Percentiles rank a stretch among this genome's conserved stretches.
Conservation (phyloP, 64 coral and sea anemone species). For the Hydrozoanthus tunicans region DNA sequence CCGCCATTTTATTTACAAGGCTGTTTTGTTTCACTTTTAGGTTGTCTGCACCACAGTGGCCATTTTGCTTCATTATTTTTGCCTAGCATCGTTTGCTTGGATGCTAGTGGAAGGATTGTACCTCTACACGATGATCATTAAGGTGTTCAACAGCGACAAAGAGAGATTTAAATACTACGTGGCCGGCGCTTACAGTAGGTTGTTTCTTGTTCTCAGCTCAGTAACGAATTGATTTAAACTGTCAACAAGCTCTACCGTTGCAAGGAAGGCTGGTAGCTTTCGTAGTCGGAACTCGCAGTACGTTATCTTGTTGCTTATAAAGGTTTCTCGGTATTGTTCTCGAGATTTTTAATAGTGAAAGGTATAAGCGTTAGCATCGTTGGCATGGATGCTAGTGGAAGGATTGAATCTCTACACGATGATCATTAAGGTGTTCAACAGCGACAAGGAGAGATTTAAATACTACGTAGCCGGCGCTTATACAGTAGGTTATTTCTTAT, state of each 20-base stretch:
- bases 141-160: conserved; percentile 74
- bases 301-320: too few species aligned
- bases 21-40: not conserved
- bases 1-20: too few species aligned
- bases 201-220: not conserved
- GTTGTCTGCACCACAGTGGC: conserved; percentile 67
- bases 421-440: conserved; percentile 87
- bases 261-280: too few species aligned
- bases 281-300: too few species aligned
- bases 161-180: conserved; percentile 36
- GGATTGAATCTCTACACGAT: conserved; percentile 78
- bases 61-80: conserved; percentile 79
- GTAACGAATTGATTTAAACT: not conserved
- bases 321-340: too few species aligned
- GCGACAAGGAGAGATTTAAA: conserved; percentile 45
- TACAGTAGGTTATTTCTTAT: not conserved
- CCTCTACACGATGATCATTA: conserved; percentile 80
- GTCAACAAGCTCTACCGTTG: too few species aligned
- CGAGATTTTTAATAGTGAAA: too few species aligned
- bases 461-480: conserved; percentile 32
- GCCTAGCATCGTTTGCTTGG: conserved; percentile 75
- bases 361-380: conserved; percentile 2
- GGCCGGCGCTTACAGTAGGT: conserved; percentile 38
- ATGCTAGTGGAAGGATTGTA: conserved; percentile 89
- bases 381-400: conserved; percentile 88